Evolutionary conservation across 2,888 invertebrate genomes (phyloP), one percentile per base, ranked within the genome.

Genomic region (Heteromyza rotundicornis): DNA sequence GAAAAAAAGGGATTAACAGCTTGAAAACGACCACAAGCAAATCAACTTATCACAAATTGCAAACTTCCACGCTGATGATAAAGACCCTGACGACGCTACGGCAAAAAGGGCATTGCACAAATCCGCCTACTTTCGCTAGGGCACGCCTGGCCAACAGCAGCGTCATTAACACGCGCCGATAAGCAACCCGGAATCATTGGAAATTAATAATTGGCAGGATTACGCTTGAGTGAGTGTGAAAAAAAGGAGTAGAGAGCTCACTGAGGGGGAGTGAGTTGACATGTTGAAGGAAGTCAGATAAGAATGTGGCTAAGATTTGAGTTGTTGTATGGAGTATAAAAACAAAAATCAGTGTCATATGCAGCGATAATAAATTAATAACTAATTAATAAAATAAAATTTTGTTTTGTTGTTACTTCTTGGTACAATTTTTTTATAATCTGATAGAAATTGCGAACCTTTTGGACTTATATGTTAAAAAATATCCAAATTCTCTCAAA

Each of bases 201-300:
- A 70, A 60, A 59, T 66, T 24, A 66, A 64, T 65, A 64, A 62
- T 56, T 59, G 67, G 10, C 20, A 40, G 47, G 51, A 23, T 55
- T 47, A 53, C 20, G 24, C 7, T 63, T 59, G 44, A 66, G 68
- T 70, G 63, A 65, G 65, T 67, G 70, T 63, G 64, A 67, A 63
- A 36, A 50, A 49, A 24, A n/a, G n/a, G 51, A 19, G 20, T n/a
- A 14, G 16, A 7, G 40, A 14, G 40, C 3, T 7, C 3, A 40
- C 7, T 14, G 35, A 27, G 62, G 52, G 59, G 68, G 68, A 64
- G 65, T 68, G 47, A 40, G 27, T 27, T 12, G 14, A 40, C 40
- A 3, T 17, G 47, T 27, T 19, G 5, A 47, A 3, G 47, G 20
- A 47, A 47, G 20, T 47, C 7, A 17, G 47, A 47, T 47, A 47